Evolutionary conservation across 2,113 vertebrate species (phyloP).

Genomic region (Entelurus aequoreus): DNA sequence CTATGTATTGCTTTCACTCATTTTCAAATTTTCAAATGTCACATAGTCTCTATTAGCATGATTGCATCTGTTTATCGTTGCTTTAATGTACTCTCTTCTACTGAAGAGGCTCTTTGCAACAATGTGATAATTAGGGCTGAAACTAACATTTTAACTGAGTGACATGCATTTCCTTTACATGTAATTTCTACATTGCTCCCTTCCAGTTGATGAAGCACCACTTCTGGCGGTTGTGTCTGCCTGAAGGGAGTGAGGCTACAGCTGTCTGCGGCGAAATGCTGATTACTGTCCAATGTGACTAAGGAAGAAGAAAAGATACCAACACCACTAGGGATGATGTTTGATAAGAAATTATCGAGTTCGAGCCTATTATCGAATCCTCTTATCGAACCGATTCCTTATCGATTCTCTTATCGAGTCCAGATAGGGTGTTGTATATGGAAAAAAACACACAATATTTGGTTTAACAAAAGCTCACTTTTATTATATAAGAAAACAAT

Average conservation of each 20-base stretch:
- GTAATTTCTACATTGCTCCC: conserved; percentile 24
- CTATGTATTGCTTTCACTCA: conserved; percentile 18
- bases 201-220: conserved; percentile 39
- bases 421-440: too few relatives aligned
- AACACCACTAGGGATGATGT: too few relatives aligned
- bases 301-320: conserved; percentile 23
- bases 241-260: conserved; percentile 43
- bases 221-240: conserved; percentile 28
- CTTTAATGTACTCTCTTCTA: background rate
- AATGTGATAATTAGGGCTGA: conserved; percentile 2
- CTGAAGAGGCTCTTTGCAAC: conserved; percentile 1
- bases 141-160: conserved; percentile 4
- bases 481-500: too few relatives aligned
- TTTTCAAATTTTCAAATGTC: conserved; percentile 13
- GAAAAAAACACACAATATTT: too few relatives aligned
- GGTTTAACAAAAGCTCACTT: too few relatives aligned
- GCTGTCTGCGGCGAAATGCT: conserved; percentile 51
- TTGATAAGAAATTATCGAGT: too few relatives aligned
- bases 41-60: background rate
- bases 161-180: conserved; percentile 31
- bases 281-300: conserved; percentile 33
- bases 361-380: too few relatives aligned
- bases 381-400: too few relatives aligned
- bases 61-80: background rate
- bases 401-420: too few relatives aligned